Base-by-base conservation (phyloP, 2,113 vertebrate genomes). In the Eulemur macaco region DNA sequence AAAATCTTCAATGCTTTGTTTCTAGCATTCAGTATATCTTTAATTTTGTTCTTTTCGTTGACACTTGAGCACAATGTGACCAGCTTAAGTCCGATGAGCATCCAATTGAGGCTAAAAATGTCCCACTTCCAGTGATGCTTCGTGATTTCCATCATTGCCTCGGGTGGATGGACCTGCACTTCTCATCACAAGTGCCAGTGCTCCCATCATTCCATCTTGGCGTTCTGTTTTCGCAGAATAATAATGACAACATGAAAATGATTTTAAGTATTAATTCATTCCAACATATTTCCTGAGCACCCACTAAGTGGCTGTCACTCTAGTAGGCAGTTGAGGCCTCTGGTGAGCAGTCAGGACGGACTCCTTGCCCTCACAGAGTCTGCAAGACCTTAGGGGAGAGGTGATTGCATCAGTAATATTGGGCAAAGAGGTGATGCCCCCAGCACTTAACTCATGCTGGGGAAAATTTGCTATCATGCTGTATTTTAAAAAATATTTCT, bases 1-100 rank as follows among this genome's bases (percentile, higher is more conserved):
- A 78, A 91, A 96, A 68, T 39, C 68, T 85, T 69, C 66, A 37
- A 0, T 73, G 60, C 39, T 78, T 31, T 82, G 8, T 96, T 96
- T 81, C 93, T 25, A 56, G 25, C 31, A 4, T 88, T 50, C 77
- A 95, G 14, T 74, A 14, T 74, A 39, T 69, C 87, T 91, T 92
- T 95, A 77, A 81, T 81, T 89, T 66, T 77, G 29, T 92, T 88
- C 60, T 85, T 92, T 91, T 90, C 86, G 23, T 82, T 94, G 87
- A 91, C 76, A 87, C 45, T 66, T 77, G 71, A 94, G 90, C 50
- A 56, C 64, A 94, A 77, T 95, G 73, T 81, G 84, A 71, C 42
- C 29, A 85, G 47, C 60, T 39, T 88, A 92, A 78, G 58, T 90
- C 76, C 50, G 34, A 7, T 17, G 29, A 96, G 54, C 88, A 92